Evolutionary conservation across 2,113 vertebrate genomes (phyloP).

Genomic region (Oostethus manadensis): DNA sequence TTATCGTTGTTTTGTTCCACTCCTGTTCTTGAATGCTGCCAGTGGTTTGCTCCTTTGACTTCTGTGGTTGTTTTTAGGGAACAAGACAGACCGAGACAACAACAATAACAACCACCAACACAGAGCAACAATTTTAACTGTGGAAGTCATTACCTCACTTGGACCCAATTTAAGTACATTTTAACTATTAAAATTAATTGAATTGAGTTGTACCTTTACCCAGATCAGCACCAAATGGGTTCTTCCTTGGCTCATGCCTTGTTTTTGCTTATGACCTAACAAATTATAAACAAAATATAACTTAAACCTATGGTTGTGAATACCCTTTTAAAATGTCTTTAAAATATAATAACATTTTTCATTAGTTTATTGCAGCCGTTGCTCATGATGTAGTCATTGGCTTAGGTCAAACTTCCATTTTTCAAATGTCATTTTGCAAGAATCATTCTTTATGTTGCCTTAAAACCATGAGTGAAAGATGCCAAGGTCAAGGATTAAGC

Average conservation of each 20-base stretch:
- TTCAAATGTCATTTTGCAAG: constrained; percentile 1
- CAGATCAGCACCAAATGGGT: too few relatives aligned
- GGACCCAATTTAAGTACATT: too few relatives aligned
- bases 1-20: not conserved
- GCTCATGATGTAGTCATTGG: too few relatives aligned
- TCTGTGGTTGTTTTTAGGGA: too few relatives aligned
- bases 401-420: not conserved
- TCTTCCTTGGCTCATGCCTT: too few relatives aligned
- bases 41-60: not conserved
- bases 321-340: not conserved
- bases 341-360: not conserved
- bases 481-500: not conserved
- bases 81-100: too few relatives aligned
- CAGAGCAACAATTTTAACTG: too few relatives aligned
- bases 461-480: not conserved
- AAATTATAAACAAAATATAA: not conserved
- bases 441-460: not conserved
- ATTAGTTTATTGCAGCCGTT: too few relatives aligned
- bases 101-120: too few relatives aligned
- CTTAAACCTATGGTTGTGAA: not conserved
- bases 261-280: not conserved
- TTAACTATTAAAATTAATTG: too few relatives aligned
- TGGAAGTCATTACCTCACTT: too few relatives aligned
- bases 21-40: not conserved
- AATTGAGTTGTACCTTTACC: too few relatives aligned